Evolutionary conservation across 2,888 invertebrate genomes (phyloP), one percentile per base, ranked within the genome.

Genomic region (Lampropteryx suffumata): DNA sequence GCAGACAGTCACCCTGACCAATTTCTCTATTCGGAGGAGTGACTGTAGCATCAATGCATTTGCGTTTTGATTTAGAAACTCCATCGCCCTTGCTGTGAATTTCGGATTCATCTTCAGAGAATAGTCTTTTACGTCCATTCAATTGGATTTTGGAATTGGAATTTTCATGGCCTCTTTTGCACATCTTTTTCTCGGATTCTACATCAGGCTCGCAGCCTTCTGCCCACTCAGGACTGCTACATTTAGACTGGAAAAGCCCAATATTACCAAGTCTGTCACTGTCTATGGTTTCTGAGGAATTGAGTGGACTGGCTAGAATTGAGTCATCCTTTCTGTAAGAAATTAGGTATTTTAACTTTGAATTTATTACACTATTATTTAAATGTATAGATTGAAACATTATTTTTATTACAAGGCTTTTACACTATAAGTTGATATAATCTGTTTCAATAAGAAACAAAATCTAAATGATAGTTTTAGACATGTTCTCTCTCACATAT

Each of bases 1-100:
- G 90, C 10, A 83, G 52, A 59, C 90, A 88, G 52, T 91, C 90
- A 0, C 90, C 90, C 70, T 90, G 88, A 1, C 90, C 90, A 6
- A 82, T 59, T 68, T 90, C 88, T 35, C 64, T 62, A 44, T 84
- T 88, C 7, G 85, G 82, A 34, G 90, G 89, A 47, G 90, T 90
- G n/a, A 80, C 71, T 3, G 68, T 55, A 10, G 44, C 39, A 42
- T 62, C 68, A 36, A 76, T 57, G 69, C 73, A 78, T 58, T 80
- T 84, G 14, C 75, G 71, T 62, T 81, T 86, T 0, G 59, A 45
- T 44, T 69, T 66, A 35, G 65, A 12, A 8, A 27, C 47, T 3
- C 82, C 76, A 69, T 89, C 89, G 49, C 89, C 89, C 61, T 79
- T 79, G 54, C 71, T 76, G 56, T 66, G 71, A 17, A 83, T 61